Evolutionary conservation across 2,113 vertebrate genomes (phyloP).

Genomic region (Vireo altiloquus): DNA sequence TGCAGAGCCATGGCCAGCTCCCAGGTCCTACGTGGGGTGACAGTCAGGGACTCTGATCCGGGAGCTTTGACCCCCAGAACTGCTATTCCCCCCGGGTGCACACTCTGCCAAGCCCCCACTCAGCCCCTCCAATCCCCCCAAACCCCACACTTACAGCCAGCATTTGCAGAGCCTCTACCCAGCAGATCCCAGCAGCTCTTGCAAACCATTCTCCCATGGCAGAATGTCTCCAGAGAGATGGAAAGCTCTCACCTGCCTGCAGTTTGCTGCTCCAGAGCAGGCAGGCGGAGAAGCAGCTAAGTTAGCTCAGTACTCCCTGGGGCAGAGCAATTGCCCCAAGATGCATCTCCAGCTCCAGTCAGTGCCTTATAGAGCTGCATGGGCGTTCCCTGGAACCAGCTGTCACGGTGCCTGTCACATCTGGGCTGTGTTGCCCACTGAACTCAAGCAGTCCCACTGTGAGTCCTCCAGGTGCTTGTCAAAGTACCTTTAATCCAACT

Average conservation of each 20-base stretch:
- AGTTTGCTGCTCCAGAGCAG: background rate
- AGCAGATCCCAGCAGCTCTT: slow-evolving; percentile 10
- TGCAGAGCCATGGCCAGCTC: background rate
- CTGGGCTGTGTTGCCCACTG: background rate
- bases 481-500: background rate
- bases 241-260: background rate
- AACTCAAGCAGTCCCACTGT: background rate
- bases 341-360: background rate
- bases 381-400: background rate
- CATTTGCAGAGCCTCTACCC: slow-evolving; percentile 27
- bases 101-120: background rate
- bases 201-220: slow-evolving; percentile 44
- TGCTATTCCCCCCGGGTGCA: background rate
- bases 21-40: background rate
- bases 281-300: background rate
- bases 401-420: background rate
- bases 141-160: slow-evolving; percentile 36
- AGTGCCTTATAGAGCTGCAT: background rate
- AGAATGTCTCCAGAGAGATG: background rate
- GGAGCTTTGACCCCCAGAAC: background rate
- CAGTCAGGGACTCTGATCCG: background rate
- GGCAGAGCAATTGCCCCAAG: background rate
- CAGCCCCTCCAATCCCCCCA: background rate
- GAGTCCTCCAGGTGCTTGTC: background rate
- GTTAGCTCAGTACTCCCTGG: background rate